phyloP scores from a whole-genome alignment of 2,888 invertebrate species.

The Zonitis immaculata region DNA sequence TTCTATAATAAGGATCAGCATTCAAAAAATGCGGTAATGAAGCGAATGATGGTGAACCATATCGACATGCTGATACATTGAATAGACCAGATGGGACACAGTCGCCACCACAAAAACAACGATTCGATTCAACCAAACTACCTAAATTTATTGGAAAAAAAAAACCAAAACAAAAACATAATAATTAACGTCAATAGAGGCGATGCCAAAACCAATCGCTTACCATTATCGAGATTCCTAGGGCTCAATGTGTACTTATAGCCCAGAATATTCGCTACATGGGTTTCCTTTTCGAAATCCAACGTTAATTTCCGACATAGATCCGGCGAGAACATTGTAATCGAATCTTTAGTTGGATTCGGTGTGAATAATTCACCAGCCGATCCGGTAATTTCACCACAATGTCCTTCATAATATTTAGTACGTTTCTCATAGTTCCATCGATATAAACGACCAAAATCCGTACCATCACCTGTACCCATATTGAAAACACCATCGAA shows the following conservation, averaged over 20 bases:
- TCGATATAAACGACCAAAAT: constrained; percentile 63
- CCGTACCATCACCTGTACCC: constrained; percentile 63
- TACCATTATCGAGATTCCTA: constrained; percentile 8
- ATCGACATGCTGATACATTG: constrained; percentile 74
- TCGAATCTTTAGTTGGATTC: constrained; percentile 54
- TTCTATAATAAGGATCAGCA: constrained; percentile 63
- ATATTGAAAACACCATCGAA: constrained; percentile 76
- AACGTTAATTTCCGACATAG: constrained; percentile 66
- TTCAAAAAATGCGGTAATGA: constrained; percentile 81
- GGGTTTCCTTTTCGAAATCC: constrained; percentile 26
- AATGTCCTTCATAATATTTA: constrained; percentile 51
- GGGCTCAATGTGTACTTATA: background rate
- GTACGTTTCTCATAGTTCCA: constrained; percentile 68
- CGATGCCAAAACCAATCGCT: too few species aligned
- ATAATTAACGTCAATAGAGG: too few species aligned
- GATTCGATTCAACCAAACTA: constrained; percentile 53
- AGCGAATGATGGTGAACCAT: constrained; percentile 76
- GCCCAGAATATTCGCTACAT: background rate
- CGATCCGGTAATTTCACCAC: constrained; percentile 64
- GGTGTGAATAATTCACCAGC: constrained; percentile 78
- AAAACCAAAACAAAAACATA: too few species aligned
- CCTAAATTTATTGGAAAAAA: constrained; percentile 49
- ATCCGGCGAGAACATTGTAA: constrained; percentile 67
- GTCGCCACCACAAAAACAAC: constrained; percentile 69
- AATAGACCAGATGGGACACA: constrained; percentile 70